Base-by-base conservation (phyloP, 30 jellyfish, hydroid and myxozoan species). In the Hydra vulgaris region DNA sequence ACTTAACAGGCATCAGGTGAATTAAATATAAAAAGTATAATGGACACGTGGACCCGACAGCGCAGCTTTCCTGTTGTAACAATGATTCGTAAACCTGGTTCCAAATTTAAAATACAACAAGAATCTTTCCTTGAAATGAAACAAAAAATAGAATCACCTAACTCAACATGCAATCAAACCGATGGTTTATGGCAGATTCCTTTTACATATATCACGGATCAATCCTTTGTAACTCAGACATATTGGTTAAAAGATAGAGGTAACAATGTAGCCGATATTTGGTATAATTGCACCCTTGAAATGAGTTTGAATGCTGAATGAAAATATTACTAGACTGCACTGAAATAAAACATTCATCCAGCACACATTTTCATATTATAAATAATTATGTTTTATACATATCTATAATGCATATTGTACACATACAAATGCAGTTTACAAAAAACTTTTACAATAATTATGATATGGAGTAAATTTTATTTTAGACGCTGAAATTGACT, bases 41-140 rank as follows among this genome's bases (percentile, higher is more conserved):
- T 95, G 99, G 96, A 95, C 77, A 85, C 98, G 24, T 95, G 99
- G 99, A 82, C 96, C 27, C 79, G 72, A 53, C 99, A 89, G 73
- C 81, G 97, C 53, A 87, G 96, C 66, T 95, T 81, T 73, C 99
- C 99, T 21, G 88, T 95, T 22, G 26, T 95, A 68, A 83, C 92
- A 54, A 72, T 95, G 61, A 56, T 70, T 0, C 75, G 85, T 18
- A 24, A 81, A 23, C 26, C 78, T 7, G 88, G 80, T 0, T 66
- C 87, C 18, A 89, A 82, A 25, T 27, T 95, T 22, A 66, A 79
- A 53, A 26, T 95, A 7, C 55, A 81, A 27, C 99, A 95, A 76
- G 79, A 83, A 74, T 85, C 97, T 7, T 85, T 88, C 74, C 84
- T 95, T 12, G 89, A 81, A 23, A 91, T 85, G 73, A 95, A 86